These are phyloP conservation scores for Acleris literana DNA, from an alignment of 2,888 invertebrate species.

Conservation along the genomic window DNA sequence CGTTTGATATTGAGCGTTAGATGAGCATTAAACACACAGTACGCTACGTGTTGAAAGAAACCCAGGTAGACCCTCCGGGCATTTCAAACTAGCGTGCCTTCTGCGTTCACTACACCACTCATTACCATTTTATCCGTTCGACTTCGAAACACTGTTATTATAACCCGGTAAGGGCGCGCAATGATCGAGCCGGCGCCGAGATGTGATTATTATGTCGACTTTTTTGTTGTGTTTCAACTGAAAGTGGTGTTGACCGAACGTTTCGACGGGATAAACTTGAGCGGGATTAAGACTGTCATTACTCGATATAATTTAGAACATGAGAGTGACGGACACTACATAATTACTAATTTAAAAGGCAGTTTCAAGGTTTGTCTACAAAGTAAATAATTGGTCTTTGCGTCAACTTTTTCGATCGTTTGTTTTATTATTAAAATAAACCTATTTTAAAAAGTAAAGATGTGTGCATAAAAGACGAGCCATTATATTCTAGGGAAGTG, in stretches of 20 bases:
- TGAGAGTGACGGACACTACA: constrained; percentile 19
- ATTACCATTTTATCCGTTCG: constrained; percentile 75
- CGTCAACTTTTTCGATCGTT: no score
- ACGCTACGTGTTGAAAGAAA: constrained; percentile 80
- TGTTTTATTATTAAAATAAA: constrained; percentile 20
- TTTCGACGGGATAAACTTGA: constrained; percentile 46
- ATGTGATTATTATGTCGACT: constrained; percentile 56
- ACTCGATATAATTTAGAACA: constrained; percentile 44
- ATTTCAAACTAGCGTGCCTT: constrained; percentile 67
- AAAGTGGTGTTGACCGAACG: constrained; percentile 45
- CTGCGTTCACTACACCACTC: constrained; percentile 61
- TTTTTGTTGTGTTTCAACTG: constrained; percentile 62
- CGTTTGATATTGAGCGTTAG: constrained; percentile 70
- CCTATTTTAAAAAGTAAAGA: constrained; percentile 56
- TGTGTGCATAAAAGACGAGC: constrained; percentile 59
- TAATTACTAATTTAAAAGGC: constrained; percentile 5
- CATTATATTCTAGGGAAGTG: constrained; percentile 61
- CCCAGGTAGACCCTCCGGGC: constrained; percentile 65
- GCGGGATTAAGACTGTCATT: constrained; percentile 48
- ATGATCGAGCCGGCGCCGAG: constrained; percentile 67
- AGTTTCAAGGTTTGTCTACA: not conserved
- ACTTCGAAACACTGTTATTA: constrained; percentile 76
- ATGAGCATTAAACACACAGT: constrained; percentile 76
- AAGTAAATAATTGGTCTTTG: no score
- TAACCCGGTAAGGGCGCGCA: constrained; percentile 71